These are phyloP conservation scores for Rotaria socialis DNA, from an alignment of 2,888 invertebrate species.

Conservation along the genomic window DNA sequence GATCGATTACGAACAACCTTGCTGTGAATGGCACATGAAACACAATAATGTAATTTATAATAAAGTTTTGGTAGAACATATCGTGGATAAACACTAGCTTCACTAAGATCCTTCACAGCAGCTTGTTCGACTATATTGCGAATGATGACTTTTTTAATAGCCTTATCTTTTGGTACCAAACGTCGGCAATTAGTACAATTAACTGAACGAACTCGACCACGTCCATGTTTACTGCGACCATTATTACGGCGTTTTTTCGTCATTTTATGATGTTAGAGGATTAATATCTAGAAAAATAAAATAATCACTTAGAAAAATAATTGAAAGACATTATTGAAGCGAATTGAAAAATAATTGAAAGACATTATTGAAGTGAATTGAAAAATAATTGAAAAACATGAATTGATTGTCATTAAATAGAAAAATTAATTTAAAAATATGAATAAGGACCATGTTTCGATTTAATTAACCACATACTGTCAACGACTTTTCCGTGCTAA, in stretches of 20 bases:
- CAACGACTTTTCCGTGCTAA: constrained; percentile 57
- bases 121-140: constrained; percentile 92
- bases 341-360: too few species aligned
- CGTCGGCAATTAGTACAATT: constrained; percentile 98
- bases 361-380: too few species aligned
- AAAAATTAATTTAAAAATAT: not conserved
- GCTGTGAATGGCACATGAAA: constrained; percentile 98
- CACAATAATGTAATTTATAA: constrained; percentile 97
- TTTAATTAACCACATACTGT: constrained; percentile 54
- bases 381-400: not conserved
- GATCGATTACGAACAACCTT: constrained; percentile 98
- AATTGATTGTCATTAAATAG: not conserved
- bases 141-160: constrained; percentile 98
- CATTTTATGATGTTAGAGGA: not conserved
- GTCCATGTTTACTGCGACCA: constrained; percentile 33
- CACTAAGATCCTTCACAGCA: constrained; percentile 92
- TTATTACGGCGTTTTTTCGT: constrained; percentile 36
- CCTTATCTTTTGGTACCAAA: constrained; percentile 98
- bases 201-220: constrained; percentile 61
- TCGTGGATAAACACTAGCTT: constrained; percentile 89
- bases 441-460: constrained; percentile 49
- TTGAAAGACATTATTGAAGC: too few species aligned
- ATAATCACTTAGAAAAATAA: not conserved
- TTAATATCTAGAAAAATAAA: not conserved
- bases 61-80: constrained; percentile 96